Conservation (phyloP, 2,888 invertebrate genomes). For the Caprella mutica region DNA sequence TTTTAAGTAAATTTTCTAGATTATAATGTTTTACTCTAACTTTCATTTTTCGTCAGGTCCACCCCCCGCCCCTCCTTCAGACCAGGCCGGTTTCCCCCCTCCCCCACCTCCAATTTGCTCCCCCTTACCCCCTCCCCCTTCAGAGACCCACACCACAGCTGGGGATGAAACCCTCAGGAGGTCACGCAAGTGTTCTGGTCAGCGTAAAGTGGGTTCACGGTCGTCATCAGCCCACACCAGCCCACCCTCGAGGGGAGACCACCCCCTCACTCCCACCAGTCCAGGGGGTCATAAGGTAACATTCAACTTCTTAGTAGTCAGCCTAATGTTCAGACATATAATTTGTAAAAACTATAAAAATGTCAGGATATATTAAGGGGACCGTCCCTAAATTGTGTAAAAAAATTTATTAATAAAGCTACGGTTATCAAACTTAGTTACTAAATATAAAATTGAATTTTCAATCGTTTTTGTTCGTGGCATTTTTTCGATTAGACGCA, state of each 20-base stretch:
- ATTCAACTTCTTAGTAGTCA: too few species aligned
- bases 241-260: neutral
- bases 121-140: neutral
- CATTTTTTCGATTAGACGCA: too few species aligned
- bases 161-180: neutral
- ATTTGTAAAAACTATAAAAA: too few species aligned
- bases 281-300: too few species aligned
- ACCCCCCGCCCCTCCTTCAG: constrained; percentile 27
- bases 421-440: too few species aligned
- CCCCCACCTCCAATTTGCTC: constrained; percentile 3
- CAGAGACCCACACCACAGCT: neutral
- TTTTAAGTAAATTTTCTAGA: neutral
- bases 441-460: too few species aligned
- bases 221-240: neutral
- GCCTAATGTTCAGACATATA: too few species aligned
- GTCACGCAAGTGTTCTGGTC: neutral
- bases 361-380: too few species aligned
- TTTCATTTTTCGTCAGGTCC: constrained; percentile 17
- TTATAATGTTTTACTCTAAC: neutral
- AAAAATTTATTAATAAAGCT: too few species aligned
- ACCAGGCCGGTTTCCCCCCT: constrained; percentile 9
- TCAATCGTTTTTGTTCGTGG: too few species aligned
- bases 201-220: neutral
- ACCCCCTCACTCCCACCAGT: neutral
- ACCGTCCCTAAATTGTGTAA: too few species aligned